Evolutionary conservation across 2,888 invertebrate species (phyloP), one percentile per base, ranked within the genome.

Genomic region (Orchesellides sinensis): DNA sequence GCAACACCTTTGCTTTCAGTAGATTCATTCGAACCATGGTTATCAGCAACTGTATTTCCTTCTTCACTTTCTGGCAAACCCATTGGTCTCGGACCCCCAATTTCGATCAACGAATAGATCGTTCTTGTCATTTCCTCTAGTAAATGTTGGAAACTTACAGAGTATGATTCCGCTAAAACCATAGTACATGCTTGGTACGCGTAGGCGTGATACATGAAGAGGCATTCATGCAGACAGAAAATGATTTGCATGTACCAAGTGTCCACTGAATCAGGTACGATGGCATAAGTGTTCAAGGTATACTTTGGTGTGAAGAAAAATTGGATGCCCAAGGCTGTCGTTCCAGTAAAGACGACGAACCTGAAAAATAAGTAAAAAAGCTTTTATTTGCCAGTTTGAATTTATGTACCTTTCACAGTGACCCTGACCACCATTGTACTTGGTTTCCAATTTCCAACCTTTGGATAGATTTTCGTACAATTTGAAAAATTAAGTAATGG

Each of bases 111-210:
- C 0, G 61, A 29, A 61, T 81, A 73, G 23, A 81, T 8, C 0
- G 74, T 61, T 12, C 56, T 74, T 2, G 77, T 84, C 84, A 84
- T 81, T 72, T 84, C 84, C 25, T 84, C 77, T 32, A 84, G 17
- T 21, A 84, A 49, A 54, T 81, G 84, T 32, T 77, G 77, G 27
- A 72, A 84, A 19, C 80, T 80, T 0, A 72, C 77, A 17, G 81
- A 70, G 40, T 75, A 81, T 6, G 66, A 68, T 27, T 84, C 84
- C 0, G 81, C 81, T 17, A 84, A 21, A 5, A 84, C 84, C 81
- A 84, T 84, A 14, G 84, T 81, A 17, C 81, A 84, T 0, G 84
- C 84, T 59, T 84, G 81, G 56, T 84, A 78, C 3, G 81, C 72
- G 35, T 82, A 84, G 0, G 73, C 81, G 25, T 84, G 84, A 14